Percentiles rank a stretch among this genome's conserved stretches.
These are phyloP conservation scores for Drosophila quadrilineata DNA, from an alignment of 1,140 invertebrate species.

Conservation along the genomic window DNA sequence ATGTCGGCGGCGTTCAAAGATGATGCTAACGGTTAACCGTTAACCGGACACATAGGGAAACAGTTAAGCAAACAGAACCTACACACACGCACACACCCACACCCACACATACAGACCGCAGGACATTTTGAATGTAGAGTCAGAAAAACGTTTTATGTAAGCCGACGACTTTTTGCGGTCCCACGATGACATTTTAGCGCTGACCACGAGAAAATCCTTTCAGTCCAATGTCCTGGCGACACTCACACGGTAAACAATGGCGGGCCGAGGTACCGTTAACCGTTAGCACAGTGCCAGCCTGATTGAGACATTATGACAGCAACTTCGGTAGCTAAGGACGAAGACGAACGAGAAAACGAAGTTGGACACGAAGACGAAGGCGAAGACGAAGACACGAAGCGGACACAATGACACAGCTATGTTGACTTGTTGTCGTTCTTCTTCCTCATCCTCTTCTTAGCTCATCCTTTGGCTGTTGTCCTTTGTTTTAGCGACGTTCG, in stretches of 20 bases:
- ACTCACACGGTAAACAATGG: slow-evolving; percentile 34
- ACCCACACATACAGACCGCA: too few species aligned
- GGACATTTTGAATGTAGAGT: too few species aligned
- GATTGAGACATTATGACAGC: slow-evolving; percentile 70
- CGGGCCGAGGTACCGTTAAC: slow-evolving; percentile 18
- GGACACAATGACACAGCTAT: slow-evolving; percentile 30
- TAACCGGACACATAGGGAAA: slow-evolving; percentile 1
- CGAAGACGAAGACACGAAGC: background rate
- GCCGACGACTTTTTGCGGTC: slow-evolving; percentile 13
- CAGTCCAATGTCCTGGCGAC: slow-evolving; percentile 10
- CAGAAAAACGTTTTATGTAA: slow-evolving; percentile 20
- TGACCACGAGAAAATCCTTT: slow-evolving; percentile 32
- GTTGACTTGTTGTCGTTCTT: too few species aligned
- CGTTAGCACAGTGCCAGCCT: slow-evolving; percentile 27
- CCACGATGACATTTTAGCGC: slow-evolving; percentile 23
- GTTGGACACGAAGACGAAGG: slow-evolving; percentile 1
- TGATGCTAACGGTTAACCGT: slow-evolving; percentile 9
- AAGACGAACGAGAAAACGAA: background rate
- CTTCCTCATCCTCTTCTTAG: too few species aligned
- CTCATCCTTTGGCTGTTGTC: background rate
- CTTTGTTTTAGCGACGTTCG: slow-evolving; percentile 38
- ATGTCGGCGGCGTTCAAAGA: slow-evolving; percentile 25
- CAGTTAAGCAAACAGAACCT: slow-evolving; percentile 38
- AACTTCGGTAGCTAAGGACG: slow-evolving; percentile 2
- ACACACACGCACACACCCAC: too few species aligned